Evolutionary conservation across 2,888 invertebrate species (phyloP), one percentile per base, ranked within the genome.

Genomic region (Drosophila recens): DNA sequence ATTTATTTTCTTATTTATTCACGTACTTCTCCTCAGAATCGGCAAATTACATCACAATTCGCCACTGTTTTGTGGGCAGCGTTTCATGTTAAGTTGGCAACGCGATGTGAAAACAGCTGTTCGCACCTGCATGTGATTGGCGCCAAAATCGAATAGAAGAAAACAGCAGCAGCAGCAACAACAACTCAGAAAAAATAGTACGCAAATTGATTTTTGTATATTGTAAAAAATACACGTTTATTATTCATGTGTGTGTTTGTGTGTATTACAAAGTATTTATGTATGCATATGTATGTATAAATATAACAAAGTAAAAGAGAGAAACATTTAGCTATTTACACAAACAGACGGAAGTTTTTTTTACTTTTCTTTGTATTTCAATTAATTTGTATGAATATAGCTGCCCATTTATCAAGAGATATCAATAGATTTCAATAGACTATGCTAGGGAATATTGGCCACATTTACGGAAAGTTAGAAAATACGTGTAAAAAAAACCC

Each of bases 221-320:
- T 77, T 80, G 69, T 84, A 87, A 84, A 84, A 84, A 87, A 80
- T 80, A 82, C 87, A 84, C 78, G 63, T 87, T 84, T 87, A 80
- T 84, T 69, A 72, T 79, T 63, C 63, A 51, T 80, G 59, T 75
- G 51, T 45, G 51, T 70, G 61, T 69, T 17, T 78, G 54, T 71
- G 64, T 69, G 72, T 77, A 52, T 59, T 82, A 82, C 82, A 80
- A 77, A 68, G 72, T 80, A 74, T 79, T 62, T 51, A 46, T 73
- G 36, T 61, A 53, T 59, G 72, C 48, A 36, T 62, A 59, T 67
- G 64, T 56, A 56, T 59, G 38, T 52, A 56, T 72, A 56, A 48
- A 48, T 78, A 73, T 76, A 84, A 84, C 77, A 84, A 75, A 74
- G 52, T 83, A 69, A 56, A 75, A 72, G 58, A 69, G 48, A 70